Conservation (phyloP, 2,113 vertebrate species). For the Cervus canadensis region DNA sequence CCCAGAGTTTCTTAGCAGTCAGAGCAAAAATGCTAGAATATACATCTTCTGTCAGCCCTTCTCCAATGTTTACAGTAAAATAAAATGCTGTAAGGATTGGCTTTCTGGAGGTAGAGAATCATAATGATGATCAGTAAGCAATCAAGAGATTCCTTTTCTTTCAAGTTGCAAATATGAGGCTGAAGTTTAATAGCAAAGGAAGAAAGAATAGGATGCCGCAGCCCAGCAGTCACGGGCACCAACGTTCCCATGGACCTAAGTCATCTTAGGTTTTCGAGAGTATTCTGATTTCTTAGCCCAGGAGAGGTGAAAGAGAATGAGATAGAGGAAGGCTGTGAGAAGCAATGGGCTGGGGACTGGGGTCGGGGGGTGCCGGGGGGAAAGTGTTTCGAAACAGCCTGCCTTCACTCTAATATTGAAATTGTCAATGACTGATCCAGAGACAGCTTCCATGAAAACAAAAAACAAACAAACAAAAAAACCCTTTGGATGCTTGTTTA, state of each 20-base stretch:
- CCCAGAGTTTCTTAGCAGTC: neutral
- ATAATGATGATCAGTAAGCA: neutral
- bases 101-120: neutral
- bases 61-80: neutral
- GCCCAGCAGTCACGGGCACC: neutral
- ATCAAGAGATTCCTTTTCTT: slow-evolving; percentile 16
- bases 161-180: neutral
- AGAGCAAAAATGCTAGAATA: neutral
- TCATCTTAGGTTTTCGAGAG: neutral
- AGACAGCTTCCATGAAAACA: neutral
- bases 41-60: neutral
- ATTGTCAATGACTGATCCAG: neutral
- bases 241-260: neutral
- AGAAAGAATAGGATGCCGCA: neutral
- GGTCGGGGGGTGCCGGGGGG: neutral
- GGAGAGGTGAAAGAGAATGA: neutral
- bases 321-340: neutral
- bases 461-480: neutral
- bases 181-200: neutral
- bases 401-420: neutral
- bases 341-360: neutral
- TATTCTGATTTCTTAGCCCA: neutral
- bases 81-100: neutral
- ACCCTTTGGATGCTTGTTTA: neutral
- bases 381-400: neutral